A percentile compares a stretch with the other conserved stretches of the same genome.
Evolutionary conservation across 2,113 vertebrate species (phyloP).

Genomic region (Trichomycterus rosablanca): DNA sequence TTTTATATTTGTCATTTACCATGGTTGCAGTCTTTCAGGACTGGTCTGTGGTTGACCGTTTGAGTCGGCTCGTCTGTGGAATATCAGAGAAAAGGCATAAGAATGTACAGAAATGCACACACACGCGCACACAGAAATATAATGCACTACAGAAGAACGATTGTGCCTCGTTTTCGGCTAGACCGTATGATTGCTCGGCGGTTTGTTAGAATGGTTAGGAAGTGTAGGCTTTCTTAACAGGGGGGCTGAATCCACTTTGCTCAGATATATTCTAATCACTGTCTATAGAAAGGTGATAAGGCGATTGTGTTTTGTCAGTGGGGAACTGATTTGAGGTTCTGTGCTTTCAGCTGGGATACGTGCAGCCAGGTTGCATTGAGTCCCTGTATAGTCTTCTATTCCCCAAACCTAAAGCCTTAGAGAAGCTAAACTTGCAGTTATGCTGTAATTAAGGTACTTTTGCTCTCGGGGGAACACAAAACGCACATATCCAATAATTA

Average conservation of each 20-base stretch:
- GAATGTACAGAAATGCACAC: slow-evolving; percentile 1
- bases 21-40: slow-evolving; percentile 46
- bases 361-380: too few species aligned
- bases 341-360: not conserved
- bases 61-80: slow-evolving; percentile 38
- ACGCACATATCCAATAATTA: too few species aligned
- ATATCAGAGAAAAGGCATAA: slow-evolving; percentile 18
- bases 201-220: not conserved
- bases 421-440: too few species aligned
- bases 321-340: slow-evolving; percentile 31
- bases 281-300: slow-evolving; percentile 3
- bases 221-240: not conserved
- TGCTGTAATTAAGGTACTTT: too few species aligned
- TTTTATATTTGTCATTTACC: slow-evolving; percentile 33
- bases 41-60: slow-evolving; percentile 32
- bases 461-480: too few species aligned
- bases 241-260: slow-evolving; percentile 12
- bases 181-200: not conserved
- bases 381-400: not conserved
- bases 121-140: slow-evolving; percentile 9
- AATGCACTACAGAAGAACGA: too few species aligned
- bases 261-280: slow-evolving; percentile 3
- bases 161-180: too few species aligned
- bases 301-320: not conserved
- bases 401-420: too few species aligned